These are phyloP conservation scores for Podarcis siculus DNA, from an alignment of 2,797 vertebrate species.

Conservation along the genomic window DNA sequence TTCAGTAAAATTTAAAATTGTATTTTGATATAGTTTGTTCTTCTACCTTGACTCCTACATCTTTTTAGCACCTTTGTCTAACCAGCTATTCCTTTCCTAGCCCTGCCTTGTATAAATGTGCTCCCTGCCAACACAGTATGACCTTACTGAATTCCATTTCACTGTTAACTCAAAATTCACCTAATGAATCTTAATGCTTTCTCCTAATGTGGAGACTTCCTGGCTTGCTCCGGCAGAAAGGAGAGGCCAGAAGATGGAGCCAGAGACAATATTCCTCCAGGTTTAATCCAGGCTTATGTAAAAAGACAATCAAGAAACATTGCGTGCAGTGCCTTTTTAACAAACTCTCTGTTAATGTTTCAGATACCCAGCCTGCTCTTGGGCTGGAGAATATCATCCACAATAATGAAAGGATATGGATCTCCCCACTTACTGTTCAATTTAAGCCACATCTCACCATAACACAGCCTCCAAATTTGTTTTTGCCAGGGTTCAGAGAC, in stretches of 20 bases:
- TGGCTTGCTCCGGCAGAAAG: background rate
- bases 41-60: background rate
- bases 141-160: background rate
- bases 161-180: accelerated
- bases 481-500: background rate
- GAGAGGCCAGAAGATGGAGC: slow-evolving; percentile 56
- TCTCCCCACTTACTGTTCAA: background rate
- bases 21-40: background rate
- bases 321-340: background rate
- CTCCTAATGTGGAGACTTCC: background rate
- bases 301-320: background rate
- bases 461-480: background rate
- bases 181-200: background rate
- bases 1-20: background rate
- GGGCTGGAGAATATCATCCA: background rate
- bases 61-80: background rate
- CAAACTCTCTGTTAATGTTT: background rate
- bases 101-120: background rate
- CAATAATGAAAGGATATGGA: background rate
- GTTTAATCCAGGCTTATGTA: background rate
- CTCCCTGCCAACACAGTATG: background rate
- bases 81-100: background rate
- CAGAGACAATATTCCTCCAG: slow-evolving; percentile 23
- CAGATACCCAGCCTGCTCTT: background rate
- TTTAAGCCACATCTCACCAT: background rate